Evolutionary conservation across 2,113 vertebrate species (phyloP), one percentile per base, ranked within the genome.

Genomic region (Elaphurus davidianus): DNA sequence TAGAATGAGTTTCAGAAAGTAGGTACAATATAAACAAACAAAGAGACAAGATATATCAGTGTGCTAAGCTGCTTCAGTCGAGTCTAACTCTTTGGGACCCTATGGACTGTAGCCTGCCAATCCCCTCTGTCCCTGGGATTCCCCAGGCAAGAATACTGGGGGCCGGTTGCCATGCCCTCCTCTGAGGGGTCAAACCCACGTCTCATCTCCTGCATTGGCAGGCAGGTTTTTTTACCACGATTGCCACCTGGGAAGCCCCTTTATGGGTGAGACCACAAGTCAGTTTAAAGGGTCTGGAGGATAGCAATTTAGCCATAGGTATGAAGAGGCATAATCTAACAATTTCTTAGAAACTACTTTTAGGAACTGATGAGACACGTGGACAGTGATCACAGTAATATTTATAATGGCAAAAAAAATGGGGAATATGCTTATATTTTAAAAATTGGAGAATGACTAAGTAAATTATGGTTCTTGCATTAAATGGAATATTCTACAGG

Each of bases 121-220:
- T 40, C 36, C 23, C 12, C 71, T 74, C 36, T 74, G 71, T 74
- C 71, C 36, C 25, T 76, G 40, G 36, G 71, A 43, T 76, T 76
- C 36, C 27, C 71, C 23, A 76, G 71, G 23, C 36, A 76, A 43
- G 40, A 76, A 43, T 25, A 27, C 40, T 43, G 71, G 71, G 5
- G 5, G 23, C 25, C 0, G 0, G 23, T 25, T 76, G 71, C 40
- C 40, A 15, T 76, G 71, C 40, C 40, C 40, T 43, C 23, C 40
- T 43, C 71, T 0, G 1, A 15, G 71, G 23, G 71, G 14, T 76
- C 0, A 3, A 27, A 43, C 36, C 71, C 3, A 0, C 0, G 3
- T 76, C 71, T 76, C 40, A 76, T 27, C 71, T 76, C 71, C 71
- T 43, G 71, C 71, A 3, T 76, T 74, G 23, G 6, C 40, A 76